Percentiles rank a stretch among this genome's conserved stretches.
Conservation (phyloP, 2,888 invertebrate species). For the Ischnura elegans region DNA sequence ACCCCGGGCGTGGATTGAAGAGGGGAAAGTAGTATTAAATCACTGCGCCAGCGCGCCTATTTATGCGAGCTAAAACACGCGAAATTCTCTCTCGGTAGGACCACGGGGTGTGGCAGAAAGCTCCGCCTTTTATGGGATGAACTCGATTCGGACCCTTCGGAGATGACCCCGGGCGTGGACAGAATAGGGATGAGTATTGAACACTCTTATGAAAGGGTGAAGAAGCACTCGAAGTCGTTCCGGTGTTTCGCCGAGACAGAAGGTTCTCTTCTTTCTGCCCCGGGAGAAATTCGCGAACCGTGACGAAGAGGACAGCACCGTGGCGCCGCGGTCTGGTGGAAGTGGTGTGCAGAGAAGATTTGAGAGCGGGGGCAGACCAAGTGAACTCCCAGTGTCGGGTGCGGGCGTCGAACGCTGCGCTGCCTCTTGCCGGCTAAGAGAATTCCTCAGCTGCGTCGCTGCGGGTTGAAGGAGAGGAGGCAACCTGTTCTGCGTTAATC, state of each 20-base stretch:
- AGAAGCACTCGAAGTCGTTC: background rate
- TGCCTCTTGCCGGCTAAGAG: background rate
- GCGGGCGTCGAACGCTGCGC: background rate
- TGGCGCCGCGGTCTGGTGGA: background rate
- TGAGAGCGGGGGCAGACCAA: background rate
- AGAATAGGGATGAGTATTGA: background rate
- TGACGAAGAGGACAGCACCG: background rate
- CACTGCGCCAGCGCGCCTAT: no score
- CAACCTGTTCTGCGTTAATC: slow-evolving; percentile 33
- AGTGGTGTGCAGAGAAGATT: background rate
- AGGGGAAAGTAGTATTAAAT: no score
- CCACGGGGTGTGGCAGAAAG: background rate
- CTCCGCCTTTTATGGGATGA: background rate
- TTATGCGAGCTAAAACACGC: no score
- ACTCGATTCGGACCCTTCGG: background rate
- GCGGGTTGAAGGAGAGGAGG: slow-evolving; percentile 14
- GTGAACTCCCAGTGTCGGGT: background rate
- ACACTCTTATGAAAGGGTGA: background rate
- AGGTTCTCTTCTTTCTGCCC: background rate
- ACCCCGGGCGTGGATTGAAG: background rate
- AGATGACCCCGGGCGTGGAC: background rate
- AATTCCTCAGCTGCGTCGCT: background rate
- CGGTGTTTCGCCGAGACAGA: background rate
- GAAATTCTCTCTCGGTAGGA: no score
- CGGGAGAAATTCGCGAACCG: background rate